These are phyloP conservation scores for Gibbula magus DNA, from an alignment of 2,888 invertebrate species.

Conservation along the genomic window DNA sequence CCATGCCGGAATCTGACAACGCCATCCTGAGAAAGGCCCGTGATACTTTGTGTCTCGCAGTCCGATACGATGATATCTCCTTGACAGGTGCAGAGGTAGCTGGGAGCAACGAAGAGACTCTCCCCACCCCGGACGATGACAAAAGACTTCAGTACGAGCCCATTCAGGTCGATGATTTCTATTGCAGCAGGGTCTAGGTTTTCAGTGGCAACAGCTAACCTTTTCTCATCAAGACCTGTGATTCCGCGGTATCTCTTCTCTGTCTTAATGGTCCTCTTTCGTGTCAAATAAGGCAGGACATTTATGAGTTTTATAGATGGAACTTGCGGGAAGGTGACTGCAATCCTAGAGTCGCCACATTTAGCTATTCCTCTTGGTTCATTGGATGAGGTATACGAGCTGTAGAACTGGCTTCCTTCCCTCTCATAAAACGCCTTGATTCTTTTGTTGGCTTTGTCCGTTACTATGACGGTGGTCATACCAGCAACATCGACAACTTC, in stretches of 20 bases:
- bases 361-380: not conserved
- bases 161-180: not conserved
- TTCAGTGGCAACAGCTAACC: not conserved
- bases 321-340: not conserved
- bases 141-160: not conserved
- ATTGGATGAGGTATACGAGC: not conserved
- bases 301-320: not conserved
- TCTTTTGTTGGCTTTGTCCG: not conserved
- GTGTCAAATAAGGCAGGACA: not conserved
- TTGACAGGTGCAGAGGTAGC: not conserved
- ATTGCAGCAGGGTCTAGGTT: not conserved
- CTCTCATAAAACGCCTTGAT: not conserved
- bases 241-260: not conserved
- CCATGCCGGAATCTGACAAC: not conserved
- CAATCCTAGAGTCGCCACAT: not conserved
- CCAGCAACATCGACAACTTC: not conserved
- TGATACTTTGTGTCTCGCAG: not conserved
- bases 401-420: not conserved
- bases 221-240: not conserved
- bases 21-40: not conserved
- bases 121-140: not conserved
- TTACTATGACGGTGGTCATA: not conserved
- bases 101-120: not conserved
- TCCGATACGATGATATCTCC: not conserved
- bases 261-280: not conserved